Percentiles rank a stretch among this genome's conserved stretches.
Conservation (phyloP, 2,797 vertebrate species). For the Eleutherodactylus coqui region DNA sequence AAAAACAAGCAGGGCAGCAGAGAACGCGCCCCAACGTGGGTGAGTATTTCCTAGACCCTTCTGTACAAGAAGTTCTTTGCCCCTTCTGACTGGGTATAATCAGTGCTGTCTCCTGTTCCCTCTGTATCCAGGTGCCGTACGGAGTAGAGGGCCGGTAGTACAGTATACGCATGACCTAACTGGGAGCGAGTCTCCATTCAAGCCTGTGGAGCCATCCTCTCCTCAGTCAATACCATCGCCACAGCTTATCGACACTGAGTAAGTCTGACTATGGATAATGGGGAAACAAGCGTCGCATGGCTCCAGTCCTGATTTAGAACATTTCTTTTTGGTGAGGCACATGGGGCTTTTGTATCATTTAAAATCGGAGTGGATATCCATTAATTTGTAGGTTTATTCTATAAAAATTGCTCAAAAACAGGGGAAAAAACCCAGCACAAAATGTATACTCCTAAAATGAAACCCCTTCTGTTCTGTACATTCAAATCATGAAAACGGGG, state of each 20-base stretch:
- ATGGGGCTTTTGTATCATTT: too few relatives aligned
- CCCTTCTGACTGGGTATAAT: neutral
- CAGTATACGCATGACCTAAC: constrained; percentile 90
- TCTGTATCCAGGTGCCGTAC: constrained; percentile 80
- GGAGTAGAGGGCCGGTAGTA: constrained; percentile 94
- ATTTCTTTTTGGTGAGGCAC: too few relatives aligned
- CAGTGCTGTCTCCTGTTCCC: neutral
- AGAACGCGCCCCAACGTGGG: constrained; percentile 94
- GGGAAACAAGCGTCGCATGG: too few relatives aligned
- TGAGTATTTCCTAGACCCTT: constrained; percentile 66
- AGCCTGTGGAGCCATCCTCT: constrained; percentile 59
- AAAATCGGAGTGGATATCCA: too few relatives aligned
- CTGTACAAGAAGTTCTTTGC: neutral
- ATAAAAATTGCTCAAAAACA: too few relatives aligned
- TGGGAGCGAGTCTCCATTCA: constrained; percentile 72
- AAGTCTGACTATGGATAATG: constrained; percentile 65
- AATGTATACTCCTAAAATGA: too few relatives aligned
- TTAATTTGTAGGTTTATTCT: too few relatives aligned
- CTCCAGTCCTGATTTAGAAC: too few relatives aligned
- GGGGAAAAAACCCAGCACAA: too few relatives aligned
- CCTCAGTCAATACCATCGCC: constrained; percentile 68
- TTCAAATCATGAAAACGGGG: too few relatives aligned
- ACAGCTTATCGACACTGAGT: constrained; percentile 74
- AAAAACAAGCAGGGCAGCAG: constrained; percentile 90
- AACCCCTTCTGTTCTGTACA: too few relatives aligned